Conservation (phyloP, 2,888 invertebrate species). For the Caenorhabditis panamensis region DNA sequence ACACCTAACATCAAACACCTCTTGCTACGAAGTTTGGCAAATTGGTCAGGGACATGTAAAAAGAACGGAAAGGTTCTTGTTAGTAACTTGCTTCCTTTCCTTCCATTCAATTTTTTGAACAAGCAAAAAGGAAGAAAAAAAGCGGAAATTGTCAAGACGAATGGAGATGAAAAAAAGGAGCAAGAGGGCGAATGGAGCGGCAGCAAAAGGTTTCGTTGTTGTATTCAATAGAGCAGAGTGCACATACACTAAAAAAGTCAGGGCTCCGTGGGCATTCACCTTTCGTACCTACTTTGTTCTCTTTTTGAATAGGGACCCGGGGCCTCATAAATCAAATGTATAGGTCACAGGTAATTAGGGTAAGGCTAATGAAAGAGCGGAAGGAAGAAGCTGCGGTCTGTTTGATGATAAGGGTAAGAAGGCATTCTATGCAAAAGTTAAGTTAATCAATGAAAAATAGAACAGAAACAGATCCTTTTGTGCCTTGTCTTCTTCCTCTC, state of each 20-base stretch:
- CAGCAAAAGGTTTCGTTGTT: conserved; percentile 38
- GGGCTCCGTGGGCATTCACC: conserved; percentile 1
- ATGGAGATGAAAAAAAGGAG: conserved; percentile 25
- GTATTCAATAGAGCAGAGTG: conserved; percentile 48
- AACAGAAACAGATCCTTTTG: too few species aligned
- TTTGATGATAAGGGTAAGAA: conserved; percentile 5
- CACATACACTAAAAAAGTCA: conserved; percentile 41
- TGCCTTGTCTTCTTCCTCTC: too few species aligned
- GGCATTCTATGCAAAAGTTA: neutral
- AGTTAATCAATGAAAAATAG: neutral
- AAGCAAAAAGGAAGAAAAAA: conserved; percentile 10
- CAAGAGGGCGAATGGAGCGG: neutral
- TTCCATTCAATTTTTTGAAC: conserved; percentile 22
- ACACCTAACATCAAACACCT: neutral
- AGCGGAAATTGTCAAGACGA: conserved; percentile 19
- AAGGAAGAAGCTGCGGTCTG: neutral
- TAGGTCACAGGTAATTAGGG: neutral
- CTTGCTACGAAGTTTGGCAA: conserved; percentile 28
- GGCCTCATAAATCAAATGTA: neutral
- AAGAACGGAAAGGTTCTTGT: neutral
- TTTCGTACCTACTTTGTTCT: conserved; percentile 5
- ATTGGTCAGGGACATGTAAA: conserved; percentile 4
- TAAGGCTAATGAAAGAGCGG: neutral
- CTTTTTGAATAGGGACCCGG: neutral
- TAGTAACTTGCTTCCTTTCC: neutral